Percentiles rank a stretch among this genome's conserved stretches.
Evolutionary conservation across 2,113 vertebrate species (phyloP).

Genomic region (Cynocephalus volans): DNA sequence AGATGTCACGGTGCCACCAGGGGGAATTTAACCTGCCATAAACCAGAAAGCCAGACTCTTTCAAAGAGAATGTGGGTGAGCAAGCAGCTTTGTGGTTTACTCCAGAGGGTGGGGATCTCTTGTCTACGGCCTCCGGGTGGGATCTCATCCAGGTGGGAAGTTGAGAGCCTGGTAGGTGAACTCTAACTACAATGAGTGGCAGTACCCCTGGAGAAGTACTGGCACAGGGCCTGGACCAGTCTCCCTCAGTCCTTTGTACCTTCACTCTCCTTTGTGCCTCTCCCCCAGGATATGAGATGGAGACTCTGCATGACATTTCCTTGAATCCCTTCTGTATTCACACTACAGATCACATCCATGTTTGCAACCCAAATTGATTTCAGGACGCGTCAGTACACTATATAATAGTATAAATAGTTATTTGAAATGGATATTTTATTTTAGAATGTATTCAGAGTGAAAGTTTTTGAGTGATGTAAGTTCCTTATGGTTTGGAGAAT

Average conservation of each 20-base stretch:
- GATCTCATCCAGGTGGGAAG: not conserved
- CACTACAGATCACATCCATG: not conserved
- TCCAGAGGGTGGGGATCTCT: not conserved
- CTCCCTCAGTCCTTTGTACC: accelerated
- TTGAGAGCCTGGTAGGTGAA: not conserved
- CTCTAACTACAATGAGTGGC: not conserved
- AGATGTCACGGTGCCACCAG: not conserved
- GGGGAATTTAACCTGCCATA: not conserved
- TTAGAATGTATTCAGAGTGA: not conserved
- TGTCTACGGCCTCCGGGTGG: not conserved
- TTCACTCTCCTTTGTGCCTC: not conserved
- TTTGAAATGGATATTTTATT: conserved; percentile 10
- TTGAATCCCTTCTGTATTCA: not conserved
- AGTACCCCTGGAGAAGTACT: accelerated
- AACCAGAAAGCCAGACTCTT: not conserved
- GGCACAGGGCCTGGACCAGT: accelerated
- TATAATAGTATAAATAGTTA: too few relatives aligned
- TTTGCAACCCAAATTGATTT: not conserved
- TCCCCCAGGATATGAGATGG: accelerated
- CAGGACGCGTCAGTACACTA: not conserved
- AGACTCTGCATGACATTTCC: not conserved
- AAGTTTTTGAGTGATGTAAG: not conserved
- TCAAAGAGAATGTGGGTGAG: not conserved
- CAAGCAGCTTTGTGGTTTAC: not conserved
- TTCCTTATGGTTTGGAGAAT: not conserved